Conservation (phyloP, 2,113 vertebrate genomes). For the Gobio gobio region DNA sequence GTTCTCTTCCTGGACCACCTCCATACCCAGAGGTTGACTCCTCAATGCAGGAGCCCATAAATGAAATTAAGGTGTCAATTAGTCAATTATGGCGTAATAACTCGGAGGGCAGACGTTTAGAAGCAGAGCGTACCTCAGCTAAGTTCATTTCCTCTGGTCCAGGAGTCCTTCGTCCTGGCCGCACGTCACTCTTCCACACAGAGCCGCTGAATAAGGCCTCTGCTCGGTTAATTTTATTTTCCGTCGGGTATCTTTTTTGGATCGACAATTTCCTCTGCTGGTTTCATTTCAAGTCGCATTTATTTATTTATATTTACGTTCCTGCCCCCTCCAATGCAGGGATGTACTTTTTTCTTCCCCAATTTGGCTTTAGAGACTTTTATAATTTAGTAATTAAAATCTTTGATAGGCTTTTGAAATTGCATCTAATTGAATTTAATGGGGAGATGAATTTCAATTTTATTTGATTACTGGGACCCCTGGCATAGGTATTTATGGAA, state of each 20-base stretch:
- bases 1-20: constrained; percentile 75
- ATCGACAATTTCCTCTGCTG: constrained; percentile 84
- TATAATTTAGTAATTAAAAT: constrained; percentile 99
- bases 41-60: constrained; percentile 82
- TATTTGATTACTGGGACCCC: constrained; percentile 99
- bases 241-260: constrained; percentile 80
- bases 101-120: constrained; percentile 83
- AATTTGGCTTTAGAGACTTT: constrained; percentile 99
- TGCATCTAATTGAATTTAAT: constrained; percentile 99
- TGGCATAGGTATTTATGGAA: constrained; percentile 99
- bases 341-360: constrained; percentile 95
- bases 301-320: constrained; percentile 25
- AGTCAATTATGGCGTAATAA: constrained; percentile 83
- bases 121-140: constrained; percentile 79
- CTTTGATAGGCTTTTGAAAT: constrained; percentile 99
- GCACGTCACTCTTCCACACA: constrained; percentile 78
- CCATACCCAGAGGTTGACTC: constrained; percentile 79
- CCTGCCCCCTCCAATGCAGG: constrained; percentile 74
- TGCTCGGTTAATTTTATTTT: constrained; percentile 82
- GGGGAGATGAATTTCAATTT: constrained; percentile 99
- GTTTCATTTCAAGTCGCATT: constrained; percentile 77
- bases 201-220: constrained; percentile 76
- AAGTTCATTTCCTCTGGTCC: constrained; percentile 82
- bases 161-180: constrained; percentile 75
- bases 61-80: constrained; percentile 88